Base-by-base conservation (phyloP, 2,888 invertebrate genomes). In the Micoletzkya japonica region DNA sequence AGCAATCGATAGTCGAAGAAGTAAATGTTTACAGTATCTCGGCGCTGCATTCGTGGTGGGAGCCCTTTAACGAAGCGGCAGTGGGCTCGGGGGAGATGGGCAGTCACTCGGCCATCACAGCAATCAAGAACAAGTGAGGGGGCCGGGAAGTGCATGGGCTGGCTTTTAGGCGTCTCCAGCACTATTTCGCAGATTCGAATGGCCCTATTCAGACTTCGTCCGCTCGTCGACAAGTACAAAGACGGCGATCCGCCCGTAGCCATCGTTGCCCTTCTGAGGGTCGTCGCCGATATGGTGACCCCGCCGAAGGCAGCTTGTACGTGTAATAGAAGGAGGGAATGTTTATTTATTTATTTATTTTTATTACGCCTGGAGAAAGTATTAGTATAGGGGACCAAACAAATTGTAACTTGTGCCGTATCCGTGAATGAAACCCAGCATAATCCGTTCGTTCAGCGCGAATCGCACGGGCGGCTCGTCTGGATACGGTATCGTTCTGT, bases 1-100 rank as follows among this genome's bases (percentile, higher is more conserved):
- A n/a, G n/a, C n/a, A n/a, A n/a, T n/a, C n/a, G n/a, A n/a, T n/a
- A n/a, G n/a, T n/a, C n/a, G n/a, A n/a, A n/a, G n/a, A n/a, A n/a
- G n/a, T n/a, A n/a, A n/a, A 14, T n/a, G n/a, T 37, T 54, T 66
- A 1, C 37, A 66, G 64, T 37, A 54, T 37, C 14, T 34, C 64
- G 20, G 52, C 54, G 26, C 20, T 66, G 14, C 64, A 66, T 28
- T 26, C 34, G 37, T 66, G 64, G 64, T 66, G 64, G 64, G 64
- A 54, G 37, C 64, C 64, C 26, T 54, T 66, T 28, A 54, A 52
- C 24, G 64, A 66, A 36, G 50, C 36, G 37, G 64, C 50, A 24
- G 34, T 66, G 26, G 52, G 54, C 2, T 36, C 37, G 17, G 64
- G 36, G 20, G 64, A 66, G 20, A 26, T 54, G 36, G 64, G 64